phyloP scores from a whole-genome alignment of 2,797 vertebrate genomes.

The Euphonia xanthogaster region DNA sequence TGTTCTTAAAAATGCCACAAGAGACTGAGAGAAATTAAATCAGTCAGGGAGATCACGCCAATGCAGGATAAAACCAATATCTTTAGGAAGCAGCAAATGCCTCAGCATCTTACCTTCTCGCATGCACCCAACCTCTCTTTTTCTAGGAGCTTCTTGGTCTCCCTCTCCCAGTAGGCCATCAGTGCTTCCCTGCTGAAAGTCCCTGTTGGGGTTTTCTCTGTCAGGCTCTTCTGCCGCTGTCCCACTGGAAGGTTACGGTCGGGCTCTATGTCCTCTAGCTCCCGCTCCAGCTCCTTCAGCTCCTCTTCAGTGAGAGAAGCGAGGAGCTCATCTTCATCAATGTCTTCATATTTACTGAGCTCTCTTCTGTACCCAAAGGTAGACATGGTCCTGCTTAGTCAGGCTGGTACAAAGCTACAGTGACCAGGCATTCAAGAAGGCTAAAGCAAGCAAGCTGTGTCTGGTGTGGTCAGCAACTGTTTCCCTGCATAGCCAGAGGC shows the following conservation, averaged over 20 bases:
- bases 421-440: slow-evolving; percentile 67
- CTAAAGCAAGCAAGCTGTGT: slow-evolving; percentile 21
- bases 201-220: slow-evolving; percentile 90
- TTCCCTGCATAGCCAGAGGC: slow-evolving; percentile 75
- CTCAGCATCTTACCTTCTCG: slow-evolving; percentile 71
- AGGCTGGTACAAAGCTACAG: slow-evolving; percentile 41
- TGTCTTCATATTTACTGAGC: slow-evolving; percentile 95
- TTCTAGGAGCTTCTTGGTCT: slow-evolving; percentile 89
- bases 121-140: slow-evolving; percentile 81
- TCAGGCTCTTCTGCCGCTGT: slow-evolving; percentile 92
- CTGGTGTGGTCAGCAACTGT: slow-evolving; percentile 77
- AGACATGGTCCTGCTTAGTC: slow-evolving; percentile 84
- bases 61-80: neutral
- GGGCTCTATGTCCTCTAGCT: slow-evolving; percentile 91
- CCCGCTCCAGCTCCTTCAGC: slow-evolving; percentile 92
- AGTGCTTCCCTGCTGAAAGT: slow-evolving; percentile 93
- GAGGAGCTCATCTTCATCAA: slow-evolving; percentile 94
- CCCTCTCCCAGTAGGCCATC: slow-evolving; percentile 95
- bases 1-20: neutral
- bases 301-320: slow-evolving; percentile 92
- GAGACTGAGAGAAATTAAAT: neutral
- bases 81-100: neutral
- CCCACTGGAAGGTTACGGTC: slow-evolving; percentile 89
- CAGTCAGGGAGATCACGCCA: neutral
- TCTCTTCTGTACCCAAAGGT: slow-evolving; percentile 93